These are phyloP conservation scores for Tinea pellionella DNA, from an alignment of 2,888 invertebrate species.

Conservation along the genomic window DNA sequence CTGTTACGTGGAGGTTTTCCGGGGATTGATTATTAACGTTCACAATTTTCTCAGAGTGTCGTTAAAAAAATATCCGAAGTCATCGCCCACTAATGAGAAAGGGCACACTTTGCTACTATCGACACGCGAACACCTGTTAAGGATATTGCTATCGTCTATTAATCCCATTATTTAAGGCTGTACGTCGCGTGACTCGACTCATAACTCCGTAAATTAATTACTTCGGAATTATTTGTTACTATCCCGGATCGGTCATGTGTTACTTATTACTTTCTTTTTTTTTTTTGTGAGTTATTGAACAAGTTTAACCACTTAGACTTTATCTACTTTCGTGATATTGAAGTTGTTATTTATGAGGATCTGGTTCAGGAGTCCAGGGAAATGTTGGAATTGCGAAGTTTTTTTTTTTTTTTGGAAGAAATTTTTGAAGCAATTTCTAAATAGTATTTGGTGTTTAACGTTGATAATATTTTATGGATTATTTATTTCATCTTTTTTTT, in stretches of 20 bases:
- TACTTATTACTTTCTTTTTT: background rate
- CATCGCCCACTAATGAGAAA: background rate
- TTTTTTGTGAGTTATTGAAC: background rate
- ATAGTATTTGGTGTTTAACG: too few species aligned
- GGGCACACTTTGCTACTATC: background rate
- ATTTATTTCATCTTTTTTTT: too few species aligned
- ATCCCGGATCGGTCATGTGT: background rate
- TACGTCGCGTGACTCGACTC: slow-evolving; percentile 28
- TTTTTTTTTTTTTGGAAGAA: too few species aligned
- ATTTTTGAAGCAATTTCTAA: too few species aligned
- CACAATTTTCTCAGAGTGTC: background rate
- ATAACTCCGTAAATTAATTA: slow-evolving; percentile 36
- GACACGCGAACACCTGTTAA: slow-evolving; percentile 4
- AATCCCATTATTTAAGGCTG: slow-evolving; percentile 3
- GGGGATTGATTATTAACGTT: too few species aligned
- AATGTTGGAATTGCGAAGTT: too few species aligned
- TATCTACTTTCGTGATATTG: background rate
- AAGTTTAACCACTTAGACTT: background rate
- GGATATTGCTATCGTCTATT: slow-evolving; percentile 7
- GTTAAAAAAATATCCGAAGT: background rate
- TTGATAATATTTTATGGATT: too few species aligned
- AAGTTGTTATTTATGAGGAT: background rate
- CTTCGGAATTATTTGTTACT: slow-evolving; percentile 4
- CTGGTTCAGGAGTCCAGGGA: too few species aligned
- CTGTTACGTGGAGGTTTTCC: too few species aligned